Evolutionary conservation across 2,113 vertebrate species (phyloP).

Genomic region (Aviceda subcristata): DNA sequence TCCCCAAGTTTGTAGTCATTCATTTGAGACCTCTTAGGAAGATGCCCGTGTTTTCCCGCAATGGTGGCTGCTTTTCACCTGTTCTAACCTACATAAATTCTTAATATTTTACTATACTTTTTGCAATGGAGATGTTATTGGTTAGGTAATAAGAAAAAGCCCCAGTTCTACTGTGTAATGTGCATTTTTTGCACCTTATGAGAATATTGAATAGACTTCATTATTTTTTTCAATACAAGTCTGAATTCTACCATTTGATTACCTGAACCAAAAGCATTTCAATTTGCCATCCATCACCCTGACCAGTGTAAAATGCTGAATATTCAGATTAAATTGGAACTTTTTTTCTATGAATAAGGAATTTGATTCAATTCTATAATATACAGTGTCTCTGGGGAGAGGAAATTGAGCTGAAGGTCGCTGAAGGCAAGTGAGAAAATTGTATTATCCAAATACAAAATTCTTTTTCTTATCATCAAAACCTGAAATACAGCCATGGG

Average conservation of each 20-base stretch:
- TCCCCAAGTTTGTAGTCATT: background rate
- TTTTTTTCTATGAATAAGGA: conserved; percentile 78
- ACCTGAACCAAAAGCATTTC: conserved; percentile 73
- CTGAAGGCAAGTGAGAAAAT: conserved; percentile 77
- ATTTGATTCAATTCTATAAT: conserved; percentile 75
- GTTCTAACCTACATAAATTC: conserved; percentile 60
- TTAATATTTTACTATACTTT: conserved; percentile 61
- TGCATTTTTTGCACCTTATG: conserved; percentile 59
- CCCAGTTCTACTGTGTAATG: conserved; percentile 30
- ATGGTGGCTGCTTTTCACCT: background rate
- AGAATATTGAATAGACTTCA: conserved; percentile 75
- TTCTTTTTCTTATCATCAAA: conserved; percentile 76
- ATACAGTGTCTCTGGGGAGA: conserved; percentile 71
- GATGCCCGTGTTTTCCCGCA: background rate
- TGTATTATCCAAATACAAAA: conserved; percentile 78
- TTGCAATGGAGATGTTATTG: conserved; percentile 59
- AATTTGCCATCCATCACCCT: conserved; percentile 77
- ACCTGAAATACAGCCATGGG: conserved; percentile 67
- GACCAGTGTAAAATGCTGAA: conserved; percentile 71
- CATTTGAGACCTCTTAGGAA: background rate
- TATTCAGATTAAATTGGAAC: conserved; percentile 80
- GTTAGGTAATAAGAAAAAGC: conserved; percentile 61
- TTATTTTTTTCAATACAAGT: conserved; percentile 70
- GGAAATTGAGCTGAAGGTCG: conserved; percentile 80
- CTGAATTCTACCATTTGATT: conserved; percentile 71